Evolutionary conservation across 2,888 invertebrate species (phyloP), one percentile per base, ranked within the genome.

Genomic region (Dichetophora obliterata): DNA sequence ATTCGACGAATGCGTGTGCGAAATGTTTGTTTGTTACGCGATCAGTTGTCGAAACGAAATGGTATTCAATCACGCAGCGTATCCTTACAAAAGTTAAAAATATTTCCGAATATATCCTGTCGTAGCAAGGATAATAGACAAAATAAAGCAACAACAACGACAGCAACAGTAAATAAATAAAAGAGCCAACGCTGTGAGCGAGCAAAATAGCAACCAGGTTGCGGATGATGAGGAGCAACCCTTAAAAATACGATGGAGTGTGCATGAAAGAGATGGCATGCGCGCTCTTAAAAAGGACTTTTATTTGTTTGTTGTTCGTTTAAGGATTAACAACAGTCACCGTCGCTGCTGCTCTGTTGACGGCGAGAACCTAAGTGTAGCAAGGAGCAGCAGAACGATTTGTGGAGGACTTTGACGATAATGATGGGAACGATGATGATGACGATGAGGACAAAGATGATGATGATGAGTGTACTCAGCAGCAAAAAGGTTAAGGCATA

Each of bases 1-100:
- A 68, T n/a, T 27, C 14, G 43, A 43, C 48, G 61, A 19, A 9
- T 48, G 70, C 70, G 43, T 48, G 61, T 48, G 72, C 59, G 43
- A 37, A 16, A 24, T 54, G 68, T 75, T 75, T 77, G 77, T 57
- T 81, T 81, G 86, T 82, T 84, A 83, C 86, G 82, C 86, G 84
- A 83, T 82, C 82, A 86, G 83, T 84, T 85, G 83, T 85, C 86
- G 85, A 83, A 86, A 85, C 84, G 86, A 84, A 87, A 87, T 87
- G 87, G 85, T 83, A 82, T 81, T 79, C 85, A 85, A 84, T 81
- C 82, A 76, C 76, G 68, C 77, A 79, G 83, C 80, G 82, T 82
- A 83, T 83, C 84, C 86, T 85, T 85, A 87, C 85, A 85, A 87
- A 86, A 85, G 84, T 84, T 85, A 80, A 81, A 83, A 84, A 82